Evolutionary conservation across 2,888 invertebrate species (phyloP).

Genomic region (Pycnomerus fuliginosus): DNA sequence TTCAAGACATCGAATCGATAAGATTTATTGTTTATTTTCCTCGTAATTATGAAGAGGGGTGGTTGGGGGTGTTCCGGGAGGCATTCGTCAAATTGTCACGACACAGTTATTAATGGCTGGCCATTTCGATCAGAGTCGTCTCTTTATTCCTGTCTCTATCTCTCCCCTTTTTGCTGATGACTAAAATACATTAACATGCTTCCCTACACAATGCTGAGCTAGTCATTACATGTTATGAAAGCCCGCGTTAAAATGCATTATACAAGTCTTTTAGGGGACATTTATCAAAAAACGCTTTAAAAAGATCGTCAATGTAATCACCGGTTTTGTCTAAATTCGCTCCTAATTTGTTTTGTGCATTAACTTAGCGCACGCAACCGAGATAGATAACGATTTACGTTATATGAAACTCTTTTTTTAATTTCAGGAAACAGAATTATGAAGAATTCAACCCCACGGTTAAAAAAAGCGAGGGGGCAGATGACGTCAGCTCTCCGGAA

Average conservation of each 20-base stretch:
- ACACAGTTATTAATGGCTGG: slow-evolving; percentile 50
- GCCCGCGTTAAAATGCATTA: slow-evolving; percentile 48
- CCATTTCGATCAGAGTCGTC: slow-evolving; percentile 41
- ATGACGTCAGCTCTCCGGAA: slow-evolving; percentile 68
- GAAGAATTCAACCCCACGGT: slow-evolving; percentile 64
- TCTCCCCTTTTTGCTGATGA: slow-evolving; percentile 43
- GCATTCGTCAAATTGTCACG: slow-evolving; percentile 51
- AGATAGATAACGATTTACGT: neutral
- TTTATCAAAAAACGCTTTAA: slow-evolving; percentile 42
- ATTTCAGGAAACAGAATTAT: slow-evolving; percentile 61
- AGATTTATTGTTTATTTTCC: slow-evolving; percentile 13
- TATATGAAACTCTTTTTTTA: slow-evolving; percentile 5
- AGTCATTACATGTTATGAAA: slow-evolving; percentile 51
- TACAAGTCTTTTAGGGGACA: slow-evolving; percentile 43
- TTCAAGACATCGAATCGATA: slow-evolving; percentile 29
- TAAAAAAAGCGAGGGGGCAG: slow-evolving; percentile 59
- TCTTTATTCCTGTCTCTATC: slow-evolving; percentile 27
- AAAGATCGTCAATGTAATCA: slow-evolving; percentile 25
- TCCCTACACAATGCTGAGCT: slow-evolving; percentile 48
- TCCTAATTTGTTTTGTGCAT: slow-evolving; percentile 9
- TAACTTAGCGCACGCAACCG: slow-evolving; percentile 4
- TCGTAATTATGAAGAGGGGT: slow-evolving; percentile 31
- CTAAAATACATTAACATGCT: slow-evolving; percentile 51
- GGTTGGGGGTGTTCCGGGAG: slow-evolving; percentile 60
- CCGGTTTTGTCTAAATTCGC: slow-evolving; percentile 26